Evolutionary conservation across 2,113 vertebrate genomes (phyloP).

Genomic region (Cynopterus brachyotis): DNA sequence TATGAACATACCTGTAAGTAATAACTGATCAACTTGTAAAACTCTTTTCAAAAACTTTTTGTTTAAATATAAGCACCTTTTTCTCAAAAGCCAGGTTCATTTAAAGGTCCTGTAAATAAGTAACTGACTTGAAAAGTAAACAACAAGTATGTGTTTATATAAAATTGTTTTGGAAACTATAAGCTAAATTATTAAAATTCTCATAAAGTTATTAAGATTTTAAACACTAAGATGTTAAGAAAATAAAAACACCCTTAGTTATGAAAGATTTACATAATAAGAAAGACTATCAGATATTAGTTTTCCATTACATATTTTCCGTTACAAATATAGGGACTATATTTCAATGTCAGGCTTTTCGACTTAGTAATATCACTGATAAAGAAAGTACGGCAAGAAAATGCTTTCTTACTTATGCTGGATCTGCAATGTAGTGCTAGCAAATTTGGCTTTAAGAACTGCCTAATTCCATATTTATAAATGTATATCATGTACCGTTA

Average conservation of each 20-base stretch:
- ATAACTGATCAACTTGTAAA: not conserved
- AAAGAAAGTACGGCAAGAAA: not conserved
- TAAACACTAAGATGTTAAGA: not conserved
- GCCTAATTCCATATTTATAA: constrained; percentile 53
- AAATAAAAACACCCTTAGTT: not conserved
- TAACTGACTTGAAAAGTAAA: not conserved
- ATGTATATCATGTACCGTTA: constrained; percentile 26
- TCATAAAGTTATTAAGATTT: not conserved
- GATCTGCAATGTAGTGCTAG: not conserved
- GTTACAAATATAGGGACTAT: not conserved
- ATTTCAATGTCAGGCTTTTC: not conserved
- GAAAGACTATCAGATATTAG: not conserved
- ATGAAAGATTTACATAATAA: constrained; percentile 19
- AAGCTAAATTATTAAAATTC: not conserved
- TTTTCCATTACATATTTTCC: not conserved
- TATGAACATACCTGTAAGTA: not conserved
- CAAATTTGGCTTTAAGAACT: constrained; percentile 46
- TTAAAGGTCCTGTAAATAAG: constrained; percentile 13
- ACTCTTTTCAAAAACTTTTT: not conserved
- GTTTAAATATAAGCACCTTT: not conserved
- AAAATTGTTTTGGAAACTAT: not conserved
- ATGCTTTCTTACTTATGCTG: not conserved
- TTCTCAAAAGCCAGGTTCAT: not conserved
- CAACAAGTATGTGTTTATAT: not conserved
- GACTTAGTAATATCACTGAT: not conserved